Evolutionary conservation across 2,113 vertebrate genomes (phyloP).

Genomic region (Dasyornis broadbenti): DNA sequence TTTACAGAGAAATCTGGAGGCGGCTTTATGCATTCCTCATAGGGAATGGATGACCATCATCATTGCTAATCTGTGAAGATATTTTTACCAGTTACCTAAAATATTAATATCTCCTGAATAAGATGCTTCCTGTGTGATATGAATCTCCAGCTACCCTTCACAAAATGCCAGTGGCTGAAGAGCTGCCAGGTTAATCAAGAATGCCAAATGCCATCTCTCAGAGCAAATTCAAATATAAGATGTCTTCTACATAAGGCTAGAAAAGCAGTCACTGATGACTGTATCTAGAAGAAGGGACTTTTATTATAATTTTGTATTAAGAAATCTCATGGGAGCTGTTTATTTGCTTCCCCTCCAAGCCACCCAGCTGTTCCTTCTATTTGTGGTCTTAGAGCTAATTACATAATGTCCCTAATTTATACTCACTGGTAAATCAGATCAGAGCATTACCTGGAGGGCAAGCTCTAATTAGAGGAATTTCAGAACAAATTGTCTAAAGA

Average conservation of each 20-base stretch:
- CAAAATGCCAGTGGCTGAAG: background rate
- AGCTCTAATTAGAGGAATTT: conserved; percentile 78
- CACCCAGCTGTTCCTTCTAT: conserved; percentile 74
- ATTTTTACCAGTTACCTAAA: background rate
- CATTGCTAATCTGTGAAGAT: background rate
- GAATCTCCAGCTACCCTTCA: background rate
- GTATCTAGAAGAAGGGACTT: background rate
- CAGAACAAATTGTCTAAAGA: conserved; percentile 78
- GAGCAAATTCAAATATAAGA: background rate
- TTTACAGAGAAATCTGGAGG: background rate
- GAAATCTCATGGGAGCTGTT: conserved; percentile 64
- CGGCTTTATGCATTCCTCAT: background rate
- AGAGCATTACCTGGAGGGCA: conserved; percentile 77
- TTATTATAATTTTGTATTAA: conserved; percentile 41
- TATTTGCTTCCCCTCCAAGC: conserved; percentile 57
- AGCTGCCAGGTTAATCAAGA: background rate
- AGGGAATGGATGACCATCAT: background rate
- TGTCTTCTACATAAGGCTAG: background rate
- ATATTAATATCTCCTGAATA: background rate
- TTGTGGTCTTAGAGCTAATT: conserved; percentile 78
- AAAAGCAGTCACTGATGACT: background rate
- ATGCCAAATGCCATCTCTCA: background rate
- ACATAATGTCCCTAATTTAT: conserved; percentile 81
- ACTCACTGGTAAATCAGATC: conserved; percentile 77
- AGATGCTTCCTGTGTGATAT: background rate